A percentile compares a stretch with the other conserved stretches of the same genome.
phyloP scores from a whole-genome alignment of 2,113 vertebrate species.

The Hippopotamus amphibius region DNA sequence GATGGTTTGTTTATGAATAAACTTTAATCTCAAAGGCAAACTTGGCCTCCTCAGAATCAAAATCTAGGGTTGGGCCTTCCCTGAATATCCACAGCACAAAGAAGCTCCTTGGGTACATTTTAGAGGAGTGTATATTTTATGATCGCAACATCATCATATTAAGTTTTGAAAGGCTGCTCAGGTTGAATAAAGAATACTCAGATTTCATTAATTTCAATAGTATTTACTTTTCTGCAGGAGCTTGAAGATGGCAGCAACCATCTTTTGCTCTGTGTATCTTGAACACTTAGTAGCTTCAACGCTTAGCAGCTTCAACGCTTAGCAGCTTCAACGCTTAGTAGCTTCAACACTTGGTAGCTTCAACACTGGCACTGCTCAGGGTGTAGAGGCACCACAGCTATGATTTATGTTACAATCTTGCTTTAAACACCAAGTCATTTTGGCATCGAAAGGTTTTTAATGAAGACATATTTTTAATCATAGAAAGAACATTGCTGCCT shows the following conservation, averaged over 20 bases:
- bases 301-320: no score
- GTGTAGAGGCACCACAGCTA: not conserved
- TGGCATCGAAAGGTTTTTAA: not conserved
- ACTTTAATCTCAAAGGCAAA: not conserved
- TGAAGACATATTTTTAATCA: constrained; percentile 6
- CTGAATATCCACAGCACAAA: not conserved
- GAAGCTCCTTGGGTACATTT: not conserved
- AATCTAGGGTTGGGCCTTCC: not conserved
- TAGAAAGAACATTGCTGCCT: not conserved
- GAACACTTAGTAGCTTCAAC: not conserved
- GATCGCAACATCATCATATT: not conserved
- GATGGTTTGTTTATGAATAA: not conserved
- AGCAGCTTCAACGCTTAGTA: no score
- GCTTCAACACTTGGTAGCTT: no score
- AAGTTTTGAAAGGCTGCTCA: not conserved
- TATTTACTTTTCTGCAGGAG: not conserved
- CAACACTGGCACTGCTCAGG: not conserved
- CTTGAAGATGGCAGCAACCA: not conserved
- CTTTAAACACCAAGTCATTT: constrained; percentile 17
- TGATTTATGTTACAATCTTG: not conserved
- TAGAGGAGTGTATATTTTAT: not conserved
- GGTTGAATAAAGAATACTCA: not conserved
- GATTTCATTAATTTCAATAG: not conserved
- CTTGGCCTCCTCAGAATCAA: not conserved
- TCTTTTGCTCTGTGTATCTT: not conserved